A percentile compares a stretch with the other conserved stretches of the same genome.
These are phyloP conservation scores for Halictus rubicundus DNA, from an alignment of 1,140 invertebrate genomes.

Conservation along the genomic window DNA sequence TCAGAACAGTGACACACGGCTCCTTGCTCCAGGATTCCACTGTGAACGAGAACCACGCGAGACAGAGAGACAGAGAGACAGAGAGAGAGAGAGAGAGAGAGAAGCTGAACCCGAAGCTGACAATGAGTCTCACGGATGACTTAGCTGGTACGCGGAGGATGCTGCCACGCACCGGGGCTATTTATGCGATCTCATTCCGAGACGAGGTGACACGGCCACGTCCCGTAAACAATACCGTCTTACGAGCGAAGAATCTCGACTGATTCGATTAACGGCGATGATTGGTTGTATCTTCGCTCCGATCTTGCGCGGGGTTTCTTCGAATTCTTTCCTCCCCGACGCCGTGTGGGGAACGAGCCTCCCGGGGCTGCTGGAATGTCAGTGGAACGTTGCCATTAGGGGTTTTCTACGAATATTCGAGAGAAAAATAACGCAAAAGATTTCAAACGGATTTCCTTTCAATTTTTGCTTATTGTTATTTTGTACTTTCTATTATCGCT, in stretches of 20 bases:
- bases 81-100: conserved; percentile 38
- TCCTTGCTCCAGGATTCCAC: conserved; percentile 46
- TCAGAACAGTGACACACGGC: conserved; percentile 63
- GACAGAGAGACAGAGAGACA: conserved; percentile 34
- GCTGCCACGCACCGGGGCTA: conserved; percentile 39
- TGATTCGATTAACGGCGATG: conserved; percentile 61
- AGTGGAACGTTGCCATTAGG: background rate
- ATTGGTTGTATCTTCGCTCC: conserved; percentile 66
- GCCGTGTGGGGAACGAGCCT: no score
- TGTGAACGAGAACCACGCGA: background rate
- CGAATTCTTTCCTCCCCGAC: background rate
- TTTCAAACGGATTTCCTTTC: no score
- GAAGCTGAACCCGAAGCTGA: conserved; percentile 13
- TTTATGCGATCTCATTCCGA: conserved; percentile 65
- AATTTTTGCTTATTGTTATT: no score
- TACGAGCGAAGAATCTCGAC: conserved; percentile 47
- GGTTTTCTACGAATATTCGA: no score
- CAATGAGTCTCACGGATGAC: conserved; percentile 54
- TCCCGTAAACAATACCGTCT: conserved; percentile 62
- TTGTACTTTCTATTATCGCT: no score
- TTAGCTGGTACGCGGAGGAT: conserved; percentile 37
- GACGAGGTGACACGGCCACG: conserved; percentile 54
- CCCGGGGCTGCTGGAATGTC: background rate
- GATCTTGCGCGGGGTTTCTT: conserved; percentile 50
- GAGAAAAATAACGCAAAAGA: no score